These are phyloP conservation scores for Wasmannia auropunctata DNA, from an alignment of 1,140 invertebrate species.

Conservation along the genomic window DNA sequence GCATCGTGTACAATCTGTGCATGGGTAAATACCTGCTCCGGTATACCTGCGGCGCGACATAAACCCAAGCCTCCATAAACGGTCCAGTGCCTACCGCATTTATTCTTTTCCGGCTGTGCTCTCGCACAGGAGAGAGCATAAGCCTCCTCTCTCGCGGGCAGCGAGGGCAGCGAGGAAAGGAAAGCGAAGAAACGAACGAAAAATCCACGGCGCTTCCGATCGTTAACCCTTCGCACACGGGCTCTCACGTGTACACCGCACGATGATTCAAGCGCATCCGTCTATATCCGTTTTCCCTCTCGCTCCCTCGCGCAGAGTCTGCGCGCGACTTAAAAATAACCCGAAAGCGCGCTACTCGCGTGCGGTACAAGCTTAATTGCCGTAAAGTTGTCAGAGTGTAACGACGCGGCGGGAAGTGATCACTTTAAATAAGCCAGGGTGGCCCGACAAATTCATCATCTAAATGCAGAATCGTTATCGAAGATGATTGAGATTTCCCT, in stretches of 20 bases:
- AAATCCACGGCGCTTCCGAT: slow-evolving; percentile 39
- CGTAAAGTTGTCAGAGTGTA: slow-evolving; percentile 64
- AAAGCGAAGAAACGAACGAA: slow-evolving; percentile 1
- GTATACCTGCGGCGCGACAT: slow-evolving; percentile 68
- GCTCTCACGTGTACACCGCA: slow-evolving; percentile 42
- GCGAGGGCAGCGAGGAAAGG: not conserved
- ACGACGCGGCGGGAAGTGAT: slow-evolving; percentile 45
- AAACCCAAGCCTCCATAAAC: slow-evolving; percentile 63
- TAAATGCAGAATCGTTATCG: slow-evolving; percentile 24
- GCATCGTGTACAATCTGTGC: slow-evolving; percentile 69
- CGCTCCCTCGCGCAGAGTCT: not conserved
- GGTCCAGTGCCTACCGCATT: slow-evolving; percentile 43
- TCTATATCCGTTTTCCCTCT: slow-evolving; percentile 45
- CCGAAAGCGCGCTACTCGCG: slow-evolving; percentile 56
- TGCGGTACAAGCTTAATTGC: slow-evolving; percentile 67
- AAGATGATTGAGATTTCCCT: not conserved
- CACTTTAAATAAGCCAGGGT: slow-evolving; percentile 34
- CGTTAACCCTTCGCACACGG: slow-evolving; percentile 44
- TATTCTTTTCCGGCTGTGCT: slow-evolving; percentile 40
- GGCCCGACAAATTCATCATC: not conserved
- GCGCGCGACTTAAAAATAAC: slow-evolving; percentile 72
- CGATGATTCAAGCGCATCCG: slow-evolving; percentile 50
- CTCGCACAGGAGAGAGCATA: not conserved
- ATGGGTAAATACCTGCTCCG: slow-evolving; percentile 67
- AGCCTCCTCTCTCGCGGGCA: not conserved